Base-by-base conservation (phyloP, 2,113 vertebrate genomes). In the Notiomystis cincta region DNA sequence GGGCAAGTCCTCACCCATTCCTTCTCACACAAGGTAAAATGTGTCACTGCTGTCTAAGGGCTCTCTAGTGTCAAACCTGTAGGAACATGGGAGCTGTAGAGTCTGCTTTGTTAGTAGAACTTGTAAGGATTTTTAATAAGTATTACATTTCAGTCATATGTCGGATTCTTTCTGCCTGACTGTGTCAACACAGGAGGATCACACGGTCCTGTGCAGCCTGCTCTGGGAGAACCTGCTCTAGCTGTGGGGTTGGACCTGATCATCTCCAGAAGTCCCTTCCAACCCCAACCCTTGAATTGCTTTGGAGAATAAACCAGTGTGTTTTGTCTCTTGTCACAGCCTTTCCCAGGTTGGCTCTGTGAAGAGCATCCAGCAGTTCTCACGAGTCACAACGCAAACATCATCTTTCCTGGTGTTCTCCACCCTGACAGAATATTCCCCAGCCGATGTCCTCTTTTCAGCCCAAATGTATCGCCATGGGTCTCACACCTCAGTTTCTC, bases 11-110 rank as follows among this genome's bases (percentile, higher is more conserved):
- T 17, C n/a, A 6, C 12, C 11, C 20, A 5, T 33, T 56, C 42
- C 23, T 45, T 57, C 64, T 37, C 33, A 44, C 10, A 21, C 35
- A 56, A 51, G 2, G 0, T 0, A 40, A 35, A 64, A 48, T 2
- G 17, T 6, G 3, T 7, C 47, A 35, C 33, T 38, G 30, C 31
- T 38, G 15, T 23, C 42, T 30, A 18, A 21, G 11, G 17, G 16
- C 14, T 35, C 50, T 11, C 20, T 7, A 37, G 22, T 9, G 21
- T 22, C 83, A 67, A 58, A 23, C 11, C 19, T 33, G 20, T 6
- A 58, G 6, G 23, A 90, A 66, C 40, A 25, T 2, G 20, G n/a
- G 31, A 30, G 66, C 64, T 87, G 30, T 6, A 54, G 47, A 27
- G 6, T 44, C 24, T 62, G 38, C n/a, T n/a, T 65, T 37, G 19